Conservation (phyloP, 2,113 vertebrate genomes). For the Zapornia atra region DNA sequence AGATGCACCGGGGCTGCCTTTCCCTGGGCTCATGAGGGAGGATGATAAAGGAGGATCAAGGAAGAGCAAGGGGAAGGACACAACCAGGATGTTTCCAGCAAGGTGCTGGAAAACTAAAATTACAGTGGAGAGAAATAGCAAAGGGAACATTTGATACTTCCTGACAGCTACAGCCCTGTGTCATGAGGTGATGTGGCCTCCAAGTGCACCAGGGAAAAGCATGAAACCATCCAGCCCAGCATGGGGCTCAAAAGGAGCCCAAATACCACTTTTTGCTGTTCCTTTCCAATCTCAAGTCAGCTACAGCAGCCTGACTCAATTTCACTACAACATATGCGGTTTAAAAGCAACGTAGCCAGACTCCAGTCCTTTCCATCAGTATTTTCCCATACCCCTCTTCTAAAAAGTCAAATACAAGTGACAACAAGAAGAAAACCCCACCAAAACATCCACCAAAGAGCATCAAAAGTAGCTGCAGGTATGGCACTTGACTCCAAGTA, state of each 20-base stretch:
- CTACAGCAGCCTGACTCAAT: background rate
- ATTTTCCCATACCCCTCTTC: background rate
- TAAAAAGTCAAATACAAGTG: background rate
- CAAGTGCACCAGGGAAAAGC: background rate
- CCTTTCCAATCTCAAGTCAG: background rate
- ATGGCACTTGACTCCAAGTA: background rate
- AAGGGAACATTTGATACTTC: background rate
- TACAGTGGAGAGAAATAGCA: background rate
- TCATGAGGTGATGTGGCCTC: background rate
- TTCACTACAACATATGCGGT: background rate
- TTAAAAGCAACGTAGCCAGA: background rate
- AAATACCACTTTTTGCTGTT: background rate
- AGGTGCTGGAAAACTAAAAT: background rate
- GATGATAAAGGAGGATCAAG: background rate
- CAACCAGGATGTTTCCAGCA: background rate
- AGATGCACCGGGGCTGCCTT: rapidly evolving
- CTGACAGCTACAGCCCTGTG: background rate
- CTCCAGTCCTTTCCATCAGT: background rate
- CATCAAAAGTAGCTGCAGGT: background rate
- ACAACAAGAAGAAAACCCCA: background rate
- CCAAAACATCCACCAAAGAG: background rate
- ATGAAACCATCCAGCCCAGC: background rate
- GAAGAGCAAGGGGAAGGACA: constrained; percentile 12
- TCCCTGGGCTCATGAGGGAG: background rate
- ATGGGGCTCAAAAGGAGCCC: background rate